phyloP scores from a whole-genome alignment of 2,888 invertebrate genomes.

The Cetonia aurata region DNA sequence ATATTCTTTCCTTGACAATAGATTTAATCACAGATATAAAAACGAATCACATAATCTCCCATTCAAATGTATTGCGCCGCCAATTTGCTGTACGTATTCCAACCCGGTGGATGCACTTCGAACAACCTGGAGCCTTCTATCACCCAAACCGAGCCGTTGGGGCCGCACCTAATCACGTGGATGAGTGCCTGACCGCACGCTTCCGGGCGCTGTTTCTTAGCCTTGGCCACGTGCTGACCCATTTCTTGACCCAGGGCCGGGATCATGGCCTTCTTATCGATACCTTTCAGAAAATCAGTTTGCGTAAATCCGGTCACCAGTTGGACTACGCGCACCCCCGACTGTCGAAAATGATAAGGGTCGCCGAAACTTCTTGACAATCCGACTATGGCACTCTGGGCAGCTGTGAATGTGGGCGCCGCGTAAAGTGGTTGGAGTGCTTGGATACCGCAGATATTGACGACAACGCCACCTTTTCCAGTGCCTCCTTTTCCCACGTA shows the following conservation, averaged over 20 bases:
- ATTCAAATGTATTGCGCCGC: slow-evolving; percentile 53
- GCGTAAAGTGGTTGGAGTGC: slow-evolving; percentile 65
- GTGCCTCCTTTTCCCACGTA: slow-evolving; percentile 64
- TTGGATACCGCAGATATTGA: slow-evolving; percentile 69
- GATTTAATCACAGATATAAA: slow-evolving; percentile 22
- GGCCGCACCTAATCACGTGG: slow-evolving; percentile 59
- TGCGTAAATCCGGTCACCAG: slow-evolving; percentile 64
- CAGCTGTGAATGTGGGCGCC: slow-evolving; percentile 67
- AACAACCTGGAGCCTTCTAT: slow-evolving; percentile 61
- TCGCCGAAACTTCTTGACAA: slow-evolving; percentile 61
- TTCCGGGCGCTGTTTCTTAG: slow-evolving; percentile 58
- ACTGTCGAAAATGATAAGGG: slow-evolving; percentile 57
- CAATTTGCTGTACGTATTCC: slow-evolving; percentile 51
- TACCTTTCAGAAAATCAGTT: slow-evolving; percentile 59
- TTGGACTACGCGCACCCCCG: slow-evolving; percentile 63
- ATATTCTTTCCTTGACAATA: slow-evolving; percentile 12
- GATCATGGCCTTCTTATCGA: slow-evolving; percentile 54
- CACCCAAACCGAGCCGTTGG: slow-evolving; percentile 61
- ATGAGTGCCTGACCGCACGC: slow-evolving; percentile 59
- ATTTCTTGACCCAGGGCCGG: slow-evolving; percentile 53
- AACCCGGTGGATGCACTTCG: slow-evolving; percentile 53
- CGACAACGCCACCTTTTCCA: slow-evolving; percentile 67
- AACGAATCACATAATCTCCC: not conserved
- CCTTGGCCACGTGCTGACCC: slow-evolving; percentile 49
- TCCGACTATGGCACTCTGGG: slow-evolving; percentile 63